Conservation (phyloP, 2,888 invertebrate genomes). For the Nasonia oneida region DNA sequence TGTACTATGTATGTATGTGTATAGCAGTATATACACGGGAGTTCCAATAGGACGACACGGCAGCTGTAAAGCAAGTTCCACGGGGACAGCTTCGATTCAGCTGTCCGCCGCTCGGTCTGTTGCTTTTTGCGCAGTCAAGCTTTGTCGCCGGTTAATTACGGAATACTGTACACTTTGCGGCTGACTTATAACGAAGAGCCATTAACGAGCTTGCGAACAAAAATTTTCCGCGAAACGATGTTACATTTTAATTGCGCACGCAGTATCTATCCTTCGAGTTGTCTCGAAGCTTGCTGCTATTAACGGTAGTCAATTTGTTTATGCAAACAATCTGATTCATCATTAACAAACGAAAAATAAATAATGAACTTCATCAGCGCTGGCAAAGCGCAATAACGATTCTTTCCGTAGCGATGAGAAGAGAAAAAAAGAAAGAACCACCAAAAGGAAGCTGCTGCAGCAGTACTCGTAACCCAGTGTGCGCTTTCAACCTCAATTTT, state of each 20-base stretch:
- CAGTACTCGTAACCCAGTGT: slow-evolving; percentile 35
- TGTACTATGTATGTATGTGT: not conserved
- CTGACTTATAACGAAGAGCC: not conserved
- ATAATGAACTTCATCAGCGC: slow-evolving; percentile 11
- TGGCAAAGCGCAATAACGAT: slow-evolving; percentile 36
- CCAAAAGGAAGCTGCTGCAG: not conserved
- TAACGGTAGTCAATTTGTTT: not conserved
- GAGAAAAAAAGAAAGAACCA: not conserved
- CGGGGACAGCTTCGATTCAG: slow-evolving; percentile 7
- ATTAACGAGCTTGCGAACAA: not conserved
- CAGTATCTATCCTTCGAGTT: no score
- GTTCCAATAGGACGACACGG: not conserved
- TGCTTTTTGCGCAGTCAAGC: not conserved
- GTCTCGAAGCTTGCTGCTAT: no score
- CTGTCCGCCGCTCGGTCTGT: not conserved
- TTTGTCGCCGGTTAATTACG: not conserved
- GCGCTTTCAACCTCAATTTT: slow-evolving; percentile 46
- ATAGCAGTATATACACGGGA: not conserved
- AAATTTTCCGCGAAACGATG: no score
- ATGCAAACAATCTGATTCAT: not conserved
- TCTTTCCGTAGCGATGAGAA: not conserved
- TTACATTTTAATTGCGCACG: no score
- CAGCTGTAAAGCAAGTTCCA: not conserved
- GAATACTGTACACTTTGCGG: not conserved
- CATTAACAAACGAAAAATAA: not conserved